Base-by-base conservation (phyloP, 2,113 vertebrate species). In the Pyrgilauda ruficollis region DNA sequence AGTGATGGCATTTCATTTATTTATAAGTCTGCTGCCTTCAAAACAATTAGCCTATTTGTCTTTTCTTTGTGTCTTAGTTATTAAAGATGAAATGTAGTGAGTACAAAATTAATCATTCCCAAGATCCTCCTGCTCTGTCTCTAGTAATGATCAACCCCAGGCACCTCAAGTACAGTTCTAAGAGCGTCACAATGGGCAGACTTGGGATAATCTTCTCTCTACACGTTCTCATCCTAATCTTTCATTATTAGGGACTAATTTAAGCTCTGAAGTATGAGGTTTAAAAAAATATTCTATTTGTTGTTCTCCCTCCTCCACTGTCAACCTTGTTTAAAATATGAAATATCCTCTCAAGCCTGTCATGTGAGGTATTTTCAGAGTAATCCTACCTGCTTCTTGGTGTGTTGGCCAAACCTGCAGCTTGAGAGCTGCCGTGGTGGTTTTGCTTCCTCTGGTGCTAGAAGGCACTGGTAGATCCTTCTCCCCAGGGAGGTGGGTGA, bases 201-300 rank as follows among this genome's bases (percentile, higher is more conserved):
- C 64, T 86, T 74, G 70, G 74, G 77, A 89, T 96, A 96, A 96
- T 97, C 86, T 92, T 90, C 64, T 94, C 90, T 72, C 64, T 95
- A 84, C 80, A 56, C 0, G 1, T 47, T 92, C 76, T 91, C 82
- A 59, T 80, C 87, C 87, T 93, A 92, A 91, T 93, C 80, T 93
- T 96, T 87, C 73, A 79, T 94, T 94, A 96, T 93, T 82, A 73
- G 66, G 86, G 88, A 95, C 93, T 96, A 92, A 93, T 96, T 89
- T 94, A 87, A 96, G 62, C 86, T 90, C 84, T 93, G 80, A 94
- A 95, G 52, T 75, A 78, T 64, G 64, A 89, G 31, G 33, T 93
- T 93, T 76, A 16, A 62, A 68, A 86, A 92, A 78, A 24, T 31
- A 20, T 1, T 63, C 1, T 61, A n/a, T 86, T 86, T 94, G 31